Percentiles rank a stretch among this genome's conserved stretches.
Evolutionary conservation across 37 sponge, comb jelly and placozoan species (phyloP).

Genomic region (Theonella swinhoei): DNA sequence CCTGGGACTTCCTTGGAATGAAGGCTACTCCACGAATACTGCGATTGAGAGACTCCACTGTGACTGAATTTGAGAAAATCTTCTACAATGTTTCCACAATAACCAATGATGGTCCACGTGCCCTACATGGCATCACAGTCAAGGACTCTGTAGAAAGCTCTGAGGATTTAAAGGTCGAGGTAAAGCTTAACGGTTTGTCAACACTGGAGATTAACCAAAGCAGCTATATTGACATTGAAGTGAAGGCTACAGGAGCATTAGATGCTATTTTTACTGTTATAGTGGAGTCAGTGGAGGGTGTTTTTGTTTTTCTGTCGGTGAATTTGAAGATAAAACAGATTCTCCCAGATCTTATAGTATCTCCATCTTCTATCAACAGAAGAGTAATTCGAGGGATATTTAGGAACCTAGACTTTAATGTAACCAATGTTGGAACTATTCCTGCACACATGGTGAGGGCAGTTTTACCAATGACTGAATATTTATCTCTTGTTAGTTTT

Average conservation of each 20-base stretch:
- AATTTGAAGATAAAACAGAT: constrained; percentile 15
- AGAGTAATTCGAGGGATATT: constrained; percentile 39
- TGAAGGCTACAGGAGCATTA: background rate
- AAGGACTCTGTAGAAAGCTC: background rate
- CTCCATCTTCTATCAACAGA: constrained; percentile 19
- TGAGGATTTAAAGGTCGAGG: no score
- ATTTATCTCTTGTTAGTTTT: constrained; percentile 35
- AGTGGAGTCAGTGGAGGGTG: constrained; percentile 8
- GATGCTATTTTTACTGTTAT: constrained; percentile 1
- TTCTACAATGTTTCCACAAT: constrained; percentile 30
- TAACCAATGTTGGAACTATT: constrained; percentile 38
- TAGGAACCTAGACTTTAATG: constrained; percentile 20
- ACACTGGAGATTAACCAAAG: background rate
- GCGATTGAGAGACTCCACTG: constrained; percentile 1
- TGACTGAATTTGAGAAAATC: constrained; percentile 4
- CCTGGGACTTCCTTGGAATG: constrained; percentile 39
- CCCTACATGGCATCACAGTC: constrained; percentile 9
- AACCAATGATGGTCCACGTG: constrained; percentile 42
- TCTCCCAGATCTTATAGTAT: constrained; percentile 26
- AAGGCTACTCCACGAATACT: constrained; percentile 12
- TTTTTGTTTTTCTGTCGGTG: background rate
- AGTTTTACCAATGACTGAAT: background rate
- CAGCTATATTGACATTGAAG: constrained; percentile 6
- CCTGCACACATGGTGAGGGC: constrained; percentile 9
- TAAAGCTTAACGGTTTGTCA: background rate